Evolutionary conservation across 2,113 vertebrate genomes (phyloP).

Genomic region (Prionailurus viverrinus): DNA sequence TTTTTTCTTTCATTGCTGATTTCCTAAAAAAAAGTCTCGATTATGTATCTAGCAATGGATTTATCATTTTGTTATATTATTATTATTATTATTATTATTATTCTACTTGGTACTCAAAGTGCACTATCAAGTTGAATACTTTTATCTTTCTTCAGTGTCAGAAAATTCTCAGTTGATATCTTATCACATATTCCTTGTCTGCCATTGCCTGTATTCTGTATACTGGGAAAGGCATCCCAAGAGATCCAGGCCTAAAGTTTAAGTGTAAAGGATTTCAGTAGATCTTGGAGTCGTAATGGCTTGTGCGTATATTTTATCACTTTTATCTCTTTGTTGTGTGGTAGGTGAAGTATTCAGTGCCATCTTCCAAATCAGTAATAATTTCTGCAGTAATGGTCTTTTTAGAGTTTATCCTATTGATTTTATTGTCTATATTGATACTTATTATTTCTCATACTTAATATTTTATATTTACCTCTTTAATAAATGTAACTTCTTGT

Average conservation of each 20-base stretch:
- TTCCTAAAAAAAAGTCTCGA: background rate
- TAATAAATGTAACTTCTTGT: background rate
- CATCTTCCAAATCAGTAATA: background rate
- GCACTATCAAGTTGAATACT: background rate
- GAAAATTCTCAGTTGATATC: conserved; percentile 11
- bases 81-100: background rate
- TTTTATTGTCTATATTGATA: conserved; percentile 23
- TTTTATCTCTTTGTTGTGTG: background rate
- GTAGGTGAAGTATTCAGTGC: background rate
- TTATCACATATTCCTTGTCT: background rate
- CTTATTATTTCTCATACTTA: background rate
- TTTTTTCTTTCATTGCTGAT: background rate
- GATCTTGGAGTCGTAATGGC: background rate
- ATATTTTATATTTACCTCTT: background rate
- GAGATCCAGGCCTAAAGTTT: background rate
- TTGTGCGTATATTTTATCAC: background rate
- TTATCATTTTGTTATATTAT: background rate
- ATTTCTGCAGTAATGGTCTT: background rate
- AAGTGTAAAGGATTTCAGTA: background rate
- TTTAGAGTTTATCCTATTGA: background rate
- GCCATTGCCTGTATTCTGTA: background rate
- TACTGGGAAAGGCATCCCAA: background rate
- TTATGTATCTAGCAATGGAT: background rate
- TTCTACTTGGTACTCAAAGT: conserved; percentile 15
- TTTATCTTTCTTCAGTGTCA: background rate